phyloP scores from a whole-genome alignment of 2,797 vertebrate species.

The Furcifer pardalis region DNA sequence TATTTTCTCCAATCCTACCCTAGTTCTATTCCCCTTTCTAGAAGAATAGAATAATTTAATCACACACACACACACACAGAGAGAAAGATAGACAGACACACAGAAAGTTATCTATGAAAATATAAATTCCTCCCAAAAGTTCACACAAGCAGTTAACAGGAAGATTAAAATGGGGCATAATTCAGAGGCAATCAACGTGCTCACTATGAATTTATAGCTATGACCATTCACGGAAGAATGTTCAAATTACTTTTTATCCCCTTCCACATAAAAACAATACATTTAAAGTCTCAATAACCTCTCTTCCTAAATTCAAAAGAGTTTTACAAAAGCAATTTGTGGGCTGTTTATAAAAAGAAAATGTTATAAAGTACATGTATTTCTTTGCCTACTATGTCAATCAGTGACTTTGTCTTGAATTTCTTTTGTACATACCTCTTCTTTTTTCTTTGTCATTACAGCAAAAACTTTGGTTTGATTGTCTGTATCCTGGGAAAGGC shows the following conservation, averaged over 20 bases:
- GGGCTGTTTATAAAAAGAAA: not conserved
- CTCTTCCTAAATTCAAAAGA: not conserved
- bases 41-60: not conserved
- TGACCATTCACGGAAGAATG: not conserved
- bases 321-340: not conserved
- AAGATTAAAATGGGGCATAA: not conserved
- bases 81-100: too few relatives aligned
- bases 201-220: not conserved
- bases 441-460: constrained; percentile 95
- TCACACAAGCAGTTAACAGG: not conserved
- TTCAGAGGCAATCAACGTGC: not conserved
- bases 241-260: not conserved
- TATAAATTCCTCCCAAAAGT: not conserved
- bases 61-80: too few relatives aligned
- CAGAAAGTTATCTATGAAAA: too few relatives aligned
- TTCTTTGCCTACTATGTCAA: not conserved
- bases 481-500: constrained; percentile 97
- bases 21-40: not conserved
- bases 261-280: not conserved
- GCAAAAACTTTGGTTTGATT: constrained; percentile 99
- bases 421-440: constrained; percentile 83
- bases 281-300: not conserved
- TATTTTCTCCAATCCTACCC: not conserved
- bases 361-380: not conserved
- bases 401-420: not conserved